Evolutionary conservation across 53 echinoderm and acorn worm genomes (phyloP).

Genomic region (Zoroaster sp.): DNA sequence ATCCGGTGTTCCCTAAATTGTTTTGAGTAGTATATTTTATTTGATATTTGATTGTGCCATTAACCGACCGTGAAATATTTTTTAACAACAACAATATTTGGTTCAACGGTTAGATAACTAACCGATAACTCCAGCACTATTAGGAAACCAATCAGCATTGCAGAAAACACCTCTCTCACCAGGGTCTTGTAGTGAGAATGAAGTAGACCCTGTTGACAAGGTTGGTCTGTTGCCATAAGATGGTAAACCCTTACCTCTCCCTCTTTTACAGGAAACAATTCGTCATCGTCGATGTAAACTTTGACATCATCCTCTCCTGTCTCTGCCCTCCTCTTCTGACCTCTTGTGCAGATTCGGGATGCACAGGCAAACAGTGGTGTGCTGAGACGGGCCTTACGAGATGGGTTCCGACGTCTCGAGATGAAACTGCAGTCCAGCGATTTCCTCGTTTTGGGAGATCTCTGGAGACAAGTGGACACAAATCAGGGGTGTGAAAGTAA

Average conservation of each 20-base stretch:
- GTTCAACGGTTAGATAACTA: too few relatives aligned
- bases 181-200: too few relatives aligned
- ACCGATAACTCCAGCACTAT: too few relatives aligned
- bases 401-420: slow-evolving; percentile 65
- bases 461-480: slow-evolving; percentile 21
- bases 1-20: too few relatives aligned
- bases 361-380: slow-evolving; percentile 35
- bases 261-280: slow-evolving; percentile 43
- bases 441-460: slow-evolving; percentile 55
- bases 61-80: too few relatives aligned
- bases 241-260: slow-evolving; percentile 64
- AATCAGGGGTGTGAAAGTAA: not conserved
- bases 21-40: too few relatives aligned
- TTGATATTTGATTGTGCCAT: too few relatives aligned
- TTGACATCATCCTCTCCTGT: slow-evolving; percentile 44
- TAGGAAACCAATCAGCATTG: too few relatives aligned
- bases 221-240: too few relatives aligned
- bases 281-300: slow-evolving; percentile 23
- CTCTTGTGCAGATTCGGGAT: slow-evolving; percentile 31
- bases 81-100: too few relatives aligned
- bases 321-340: slow-evolving; percentile 43
- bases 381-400: slow-evolving; percentile 64
- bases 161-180: too few relatives aligned
- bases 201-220: too few relatives aligned
- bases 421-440: slow-evolving; percentile 43